phyloP scores from a whole-genome alignment of 2,888 invertebrate genomes.

The Blera fallax region DNA sequence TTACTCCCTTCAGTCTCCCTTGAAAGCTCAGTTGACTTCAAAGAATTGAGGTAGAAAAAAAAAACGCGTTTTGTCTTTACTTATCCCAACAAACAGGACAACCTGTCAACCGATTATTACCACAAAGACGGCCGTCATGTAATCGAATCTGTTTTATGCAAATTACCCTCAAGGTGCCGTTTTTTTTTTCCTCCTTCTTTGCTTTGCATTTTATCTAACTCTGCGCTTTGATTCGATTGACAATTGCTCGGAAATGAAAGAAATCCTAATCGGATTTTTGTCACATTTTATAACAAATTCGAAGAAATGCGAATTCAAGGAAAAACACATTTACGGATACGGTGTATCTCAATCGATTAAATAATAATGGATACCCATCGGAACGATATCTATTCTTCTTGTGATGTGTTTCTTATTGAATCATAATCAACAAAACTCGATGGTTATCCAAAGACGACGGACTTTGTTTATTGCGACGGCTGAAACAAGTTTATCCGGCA shows the following conservation, averaged over 20 bases:
- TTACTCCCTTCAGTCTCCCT: neutral
- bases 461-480: neutral
- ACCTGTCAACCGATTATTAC: conserved; percentile 62
- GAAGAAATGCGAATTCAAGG: conserved; percentile 22
- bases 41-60: conserved; percentile 21
- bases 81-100: conserved; percentile 68
- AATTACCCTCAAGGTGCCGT: conserved; percentile 35
- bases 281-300: conserved; percentile 4
- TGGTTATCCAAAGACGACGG: neutral
- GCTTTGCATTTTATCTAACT: neutral
- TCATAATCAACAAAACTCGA: neutral
- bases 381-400: neutral
- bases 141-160: conserved; percentile 62
- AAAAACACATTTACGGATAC: neutral
- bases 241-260: conserved; percentile 50
- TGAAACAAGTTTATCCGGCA: conserved; percentile 37
- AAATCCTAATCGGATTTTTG: conserved; percentile 62
- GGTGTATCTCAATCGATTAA: neutral
- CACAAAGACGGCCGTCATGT: conserved; percentile 45
- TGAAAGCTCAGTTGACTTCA: conserved; percentile 50
- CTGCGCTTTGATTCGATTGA: conserved; percentile 22
- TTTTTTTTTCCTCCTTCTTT: too few species aligned
- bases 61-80: neutral
- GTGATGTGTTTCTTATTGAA: neutral
- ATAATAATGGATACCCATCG: neutral